phyloP scores from a whole-genome alignment of 1,140 invertebrate genomes.

The Zaprionus ghesquierei region DNA sequence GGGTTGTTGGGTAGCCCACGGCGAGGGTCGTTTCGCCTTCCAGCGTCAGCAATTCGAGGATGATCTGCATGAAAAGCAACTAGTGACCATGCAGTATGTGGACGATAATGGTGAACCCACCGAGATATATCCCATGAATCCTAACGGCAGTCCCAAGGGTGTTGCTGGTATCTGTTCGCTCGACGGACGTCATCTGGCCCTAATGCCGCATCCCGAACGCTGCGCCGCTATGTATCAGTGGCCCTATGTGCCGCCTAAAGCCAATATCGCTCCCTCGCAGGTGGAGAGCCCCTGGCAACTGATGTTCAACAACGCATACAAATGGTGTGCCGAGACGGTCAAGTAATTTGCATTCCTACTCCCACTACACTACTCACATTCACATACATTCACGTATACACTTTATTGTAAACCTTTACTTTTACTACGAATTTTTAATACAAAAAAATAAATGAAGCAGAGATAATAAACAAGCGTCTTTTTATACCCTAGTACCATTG shows the following conservation, averaged over 20 bases:
- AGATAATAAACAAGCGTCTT: background rate
- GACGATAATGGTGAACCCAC: constrained; percentile 91
- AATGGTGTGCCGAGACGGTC: constrained; percentile 85
- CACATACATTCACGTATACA: background rate
- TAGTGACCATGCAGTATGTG: constrained; percentile 91
- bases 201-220: constrained; percentile 99
- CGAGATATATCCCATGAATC: constrained; percentile 94
- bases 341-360: constrained; percentile 2
- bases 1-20: constrained; percentile 98
- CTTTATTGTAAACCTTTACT: background rate
- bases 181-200: constrained; percentile 96
- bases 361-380: constrained; percentile 5
- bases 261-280: constrained; percentile 54
- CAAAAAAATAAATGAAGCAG: background rate
- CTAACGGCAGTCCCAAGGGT: constrained; percentile 91
- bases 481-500: too few relatives aligned
- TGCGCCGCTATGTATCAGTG: constrained; percentile 93
- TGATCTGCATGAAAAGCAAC: constrained; percentile 85
- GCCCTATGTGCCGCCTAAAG: constrained; percentile 86
- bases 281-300: constrained; percentile 93
- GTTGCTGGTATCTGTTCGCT: constrained; percentile 94
- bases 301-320: constrained; percentile 95
- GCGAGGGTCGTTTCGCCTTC: constrained; percentile 92
- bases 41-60: constrained; percentile 84
- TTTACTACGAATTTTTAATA: background rate